Percentiles rank a stretch among this genome's conserved stretches.
Evolutionary conservation across 2,888 invertebrate genomes (phyloP).

Genomic region (Choristoneura rosaceana): DNA sequence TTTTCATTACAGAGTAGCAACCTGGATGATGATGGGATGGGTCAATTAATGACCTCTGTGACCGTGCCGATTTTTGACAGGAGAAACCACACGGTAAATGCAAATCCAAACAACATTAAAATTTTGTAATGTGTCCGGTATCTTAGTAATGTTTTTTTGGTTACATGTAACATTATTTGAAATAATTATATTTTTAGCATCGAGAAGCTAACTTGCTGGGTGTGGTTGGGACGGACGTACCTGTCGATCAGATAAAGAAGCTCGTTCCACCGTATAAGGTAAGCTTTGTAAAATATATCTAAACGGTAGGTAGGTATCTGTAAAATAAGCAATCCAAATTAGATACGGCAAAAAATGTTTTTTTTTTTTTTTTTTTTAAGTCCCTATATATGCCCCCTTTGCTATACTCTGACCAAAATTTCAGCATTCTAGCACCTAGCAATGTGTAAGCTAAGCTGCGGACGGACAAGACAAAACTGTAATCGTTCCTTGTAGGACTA

Average conservation of each 20-base stretch:
- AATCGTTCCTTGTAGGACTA: too few relatives aligned
- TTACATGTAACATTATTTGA: background rate
- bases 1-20: conserved; percentile 86
- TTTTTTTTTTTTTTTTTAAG: too few relatives aligned
- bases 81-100: conserved; percentile 92
- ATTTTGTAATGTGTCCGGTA: background rate
- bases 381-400: too few relatives aligned
- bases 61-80: conserved; percentile 98
- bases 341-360: too few relatives aligned
- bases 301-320: too few relatives aligned
- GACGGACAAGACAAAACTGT: too few relatives aligned
- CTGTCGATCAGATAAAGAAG: conserved; percentile 97
- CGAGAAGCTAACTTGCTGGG: conserved; percentile 97
- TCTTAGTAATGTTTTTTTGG: background rate
- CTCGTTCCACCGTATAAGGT: conserved; percentile 97
- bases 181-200: conserved; percentile 81
- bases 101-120: background rate
- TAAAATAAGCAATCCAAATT: too few relatives aligned
- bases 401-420: too few relatives aligned
- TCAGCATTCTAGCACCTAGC: too few relatives aligned
- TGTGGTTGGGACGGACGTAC: conserved; percentile 98
- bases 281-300: conserved; percentile 43
- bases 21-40: conserved; percentile 88
- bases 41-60: conserved; percentile 96
- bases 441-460: too few relatives aligned